Percentiles rank a stretch among this genome's conserved stretches.
These are phyloP conservation scores for Pseudopipra pipra DNA, from an alignment of 2,113 vertebrate species.

Conservation along the genomic window DNA sequence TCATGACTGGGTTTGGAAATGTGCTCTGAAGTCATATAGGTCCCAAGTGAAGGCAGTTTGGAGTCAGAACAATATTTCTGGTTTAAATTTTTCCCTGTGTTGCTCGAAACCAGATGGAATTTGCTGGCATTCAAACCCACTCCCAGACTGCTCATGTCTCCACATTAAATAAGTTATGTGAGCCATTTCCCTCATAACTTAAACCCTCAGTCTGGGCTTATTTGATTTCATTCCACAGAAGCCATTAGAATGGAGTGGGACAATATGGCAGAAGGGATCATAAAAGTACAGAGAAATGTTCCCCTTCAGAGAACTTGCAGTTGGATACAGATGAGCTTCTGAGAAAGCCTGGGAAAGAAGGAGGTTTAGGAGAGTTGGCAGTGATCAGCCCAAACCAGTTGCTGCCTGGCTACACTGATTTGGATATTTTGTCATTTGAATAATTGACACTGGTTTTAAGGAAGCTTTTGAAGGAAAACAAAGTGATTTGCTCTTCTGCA, in stretches of 20 bases:
- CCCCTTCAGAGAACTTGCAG: not conserved
- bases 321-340: not conserved
- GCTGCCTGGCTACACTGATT: not conserved
- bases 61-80: not conserved
- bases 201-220: not conserved
- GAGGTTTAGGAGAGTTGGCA: not conserved
- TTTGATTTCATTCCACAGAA: not conserved
- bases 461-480: not conserved
- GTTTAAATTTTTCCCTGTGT: not conserved
- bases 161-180: not conserved
- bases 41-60: not conserved
- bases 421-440: not conserved
- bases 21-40: not conserved
- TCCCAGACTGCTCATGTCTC: not conserved
- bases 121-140: not conserved
- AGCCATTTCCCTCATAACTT: not conserved
- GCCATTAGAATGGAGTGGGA: not conserved
- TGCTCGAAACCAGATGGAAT: not conserved
- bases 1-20: not conserved
- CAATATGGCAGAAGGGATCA: not conserved
- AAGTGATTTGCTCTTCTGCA: not conserved
- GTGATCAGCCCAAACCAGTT: not conserved
- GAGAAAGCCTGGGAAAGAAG: not conserved
- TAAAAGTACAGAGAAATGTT: not conserved
- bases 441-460: not conserved